phyloP scores from a whole-genome alignment of 1,140 invertebrate species.

The Daktulosphaira vitifoliae region DNA sequence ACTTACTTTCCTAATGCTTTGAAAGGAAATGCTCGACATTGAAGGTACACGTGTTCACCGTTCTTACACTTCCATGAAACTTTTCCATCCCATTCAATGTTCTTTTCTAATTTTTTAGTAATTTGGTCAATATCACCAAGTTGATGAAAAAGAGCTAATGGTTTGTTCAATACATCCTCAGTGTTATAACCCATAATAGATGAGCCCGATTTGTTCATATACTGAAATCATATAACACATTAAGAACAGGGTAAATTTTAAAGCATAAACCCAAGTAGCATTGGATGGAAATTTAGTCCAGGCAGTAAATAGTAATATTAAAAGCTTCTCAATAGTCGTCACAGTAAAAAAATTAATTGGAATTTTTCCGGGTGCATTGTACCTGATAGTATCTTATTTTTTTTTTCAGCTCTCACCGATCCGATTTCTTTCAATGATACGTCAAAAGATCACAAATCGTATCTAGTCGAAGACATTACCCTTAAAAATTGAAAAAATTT shows the following conservation, averaged over 20 bases:
- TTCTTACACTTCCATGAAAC: constrained; percentile 71
- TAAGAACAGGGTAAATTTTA: constrained; percentile 14
- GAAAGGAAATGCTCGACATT: constrained; percentile 63
- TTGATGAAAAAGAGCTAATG: constrained; percentile 50
- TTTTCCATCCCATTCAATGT: constrained; percentile 78
- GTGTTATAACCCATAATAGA: constrained; percentile 61
- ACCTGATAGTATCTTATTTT: too few species aligned
- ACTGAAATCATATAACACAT: too few species aligned
- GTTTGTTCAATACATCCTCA: constrained; percentile 67
- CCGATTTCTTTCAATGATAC: too few species aligned
- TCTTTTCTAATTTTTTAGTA: constrained; percentile 59
- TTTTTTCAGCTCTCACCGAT: too few species aligned
- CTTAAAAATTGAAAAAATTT: too few species aligned
- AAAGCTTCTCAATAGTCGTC: too few species aligned
- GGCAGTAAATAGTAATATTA: not conserved
- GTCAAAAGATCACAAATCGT: too few species aligned
- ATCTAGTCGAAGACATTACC: too few species aligned
- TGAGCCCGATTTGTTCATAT: constrained; percentile 70
- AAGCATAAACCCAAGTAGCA: not conserved
- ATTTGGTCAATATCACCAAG: constrained; percentile 45
- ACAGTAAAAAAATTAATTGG: too few species aligned
- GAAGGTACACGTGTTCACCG: constrained; percentile 68
- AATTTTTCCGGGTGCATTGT: too few species aligned
- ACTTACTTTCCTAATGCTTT: constrained; percentile 53
- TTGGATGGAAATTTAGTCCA: not conserved